phyloP scores from a whole-genome alignment of 2,113 vertebrate genomes.

The Platanista minor region DNA sequence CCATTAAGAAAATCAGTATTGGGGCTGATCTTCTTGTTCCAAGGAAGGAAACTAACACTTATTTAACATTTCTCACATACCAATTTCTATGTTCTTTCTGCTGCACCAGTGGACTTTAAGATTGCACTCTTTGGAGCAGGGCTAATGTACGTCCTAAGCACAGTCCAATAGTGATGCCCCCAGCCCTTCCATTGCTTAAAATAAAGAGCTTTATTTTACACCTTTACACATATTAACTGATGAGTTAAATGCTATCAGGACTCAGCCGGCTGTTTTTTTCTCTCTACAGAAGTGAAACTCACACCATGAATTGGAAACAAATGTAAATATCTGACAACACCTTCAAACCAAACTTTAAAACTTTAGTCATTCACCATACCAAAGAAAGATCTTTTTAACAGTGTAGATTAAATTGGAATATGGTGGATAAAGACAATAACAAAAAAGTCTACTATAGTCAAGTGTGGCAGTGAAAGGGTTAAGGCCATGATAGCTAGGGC shows the following conservation, averaged over 20 bases:
- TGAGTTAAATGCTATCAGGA: background rate
- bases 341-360: background rate
- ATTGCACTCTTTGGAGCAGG: background rate
- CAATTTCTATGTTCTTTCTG: background rate
- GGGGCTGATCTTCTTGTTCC: background rate
- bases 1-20: background rate
- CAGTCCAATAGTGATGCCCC: background rate
- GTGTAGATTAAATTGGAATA: background rate
- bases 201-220: background rate
- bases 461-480: background rate
- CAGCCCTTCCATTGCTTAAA: background rate
- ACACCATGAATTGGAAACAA: background rate
- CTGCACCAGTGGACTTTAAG: background rate
- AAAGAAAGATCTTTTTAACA: background rate
- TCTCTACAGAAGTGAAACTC: background rate
- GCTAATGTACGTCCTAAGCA: background rate
- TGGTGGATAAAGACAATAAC: background rate
- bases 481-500: background rate
- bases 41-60: background rate
- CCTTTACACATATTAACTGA: background rate
- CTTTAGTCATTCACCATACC: background rate
- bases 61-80: background rate
- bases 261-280: background rate
- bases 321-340: background rate
- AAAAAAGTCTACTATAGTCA: slow-evolving; percentile 1